Base-by-base conservation (phyloP, 1,140 invertebrate species). In the Idris sp. region DNA sequence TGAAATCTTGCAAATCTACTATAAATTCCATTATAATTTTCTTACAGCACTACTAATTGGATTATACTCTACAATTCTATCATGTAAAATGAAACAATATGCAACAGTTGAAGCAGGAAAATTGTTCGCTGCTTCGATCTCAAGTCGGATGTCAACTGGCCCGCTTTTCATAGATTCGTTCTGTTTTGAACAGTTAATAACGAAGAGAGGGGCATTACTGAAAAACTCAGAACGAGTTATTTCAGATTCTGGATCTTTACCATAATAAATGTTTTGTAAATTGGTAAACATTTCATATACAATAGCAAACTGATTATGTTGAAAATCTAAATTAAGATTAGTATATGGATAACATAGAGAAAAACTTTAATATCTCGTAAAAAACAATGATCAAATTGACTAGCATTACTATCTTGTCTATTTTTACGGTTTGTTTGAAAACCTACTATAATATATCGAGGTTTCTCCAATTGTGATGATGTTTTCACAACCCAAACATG, bases 11-110 rank as follows among this genome's bases (percentile, higher is more conserved):
- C 16, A 72, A n/a, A 43, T 76, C 74, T 4, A 67, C 59, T 10
- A 76, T 9, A 31, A 33, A 56, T 14, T 62, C 43, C 22, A 76
- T 73, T 35, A 13, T 10, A 61, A 40, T 8, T 61, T 61, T 38
- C 58, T 5, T 30, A 49, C 43, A 18, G 38, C 53, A 25, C 78
- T 74, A 31, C 68, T 80, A n/a, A 84, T 31, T 1, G 80, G 71
- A 25, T 75, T 69, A 16, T 83, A 81, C 41, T 78, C 54, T 7
- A 82, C 28, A 9, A 81, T 61, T 8, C 51, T 30, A 67, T 85
- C 79, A 25, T 81, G 77, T 41, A 83, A n/a, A n/a, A n/a, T n/a
- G 10, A 41, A 85, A 80, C n/a, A 84, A 51, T 69, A 82, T 4
- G 79, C 82, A 8, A 71, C 33, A 10, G 80, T 85, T 10, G 78